These are phyloP conservation scores for Chiloscyllium punctatum DNA, from an alignment of 2,797 vertebrate genomes.

Conservation along the genomic window DNA sequence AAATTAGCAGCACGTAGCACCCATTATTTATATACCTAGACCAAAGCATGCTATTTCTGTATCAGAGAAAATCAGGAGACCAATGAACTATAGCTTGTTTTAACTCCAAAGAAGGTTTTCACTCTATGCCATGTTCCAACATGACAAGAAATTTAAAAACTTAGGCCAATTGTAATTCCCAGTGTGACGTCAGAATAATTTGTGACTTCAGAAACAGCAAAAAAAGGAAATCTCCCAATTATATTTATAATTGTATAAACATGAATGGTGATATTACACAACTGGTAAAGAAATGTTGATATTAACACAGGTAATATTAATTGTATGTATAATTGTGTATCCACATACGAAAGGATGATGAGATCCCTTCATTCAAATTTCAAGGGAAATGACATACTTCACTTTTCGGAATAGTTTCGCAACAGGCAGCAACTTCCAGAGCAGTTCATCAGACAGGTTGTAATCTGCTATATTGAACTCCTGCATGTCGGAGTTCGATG, in stretches of 20 bases:
- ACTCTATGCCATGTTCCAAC: too few species aligned
- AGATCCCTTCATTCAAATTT: background rate
- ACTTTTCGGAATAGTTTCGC: constrained; percentile 19
- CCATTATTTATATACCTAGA: too few species aligned
- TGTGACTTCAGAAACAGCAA: background rate
- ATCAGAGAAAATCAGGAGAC: too few species aligned
- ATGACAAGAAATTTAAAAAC: background rate
- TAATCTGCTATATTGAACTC: background rate
- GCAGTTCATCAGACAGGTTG: background rate
- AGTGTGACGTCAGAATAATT: background rate
- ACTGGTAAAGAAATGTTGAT: too few species aligned
- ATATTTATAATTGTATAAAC: background rate
- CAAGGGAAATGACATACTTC: background rate
- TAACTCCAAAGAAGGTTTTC: background rate
- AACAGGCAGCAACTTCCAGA: background rate
- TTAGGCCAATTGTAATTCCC: background rate
- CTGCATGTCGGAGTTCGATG: background rate
- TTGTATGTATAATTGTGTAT: background rate
- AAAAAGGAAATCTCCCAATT: too few species aligned
- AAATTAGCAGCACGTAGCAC: background rate
- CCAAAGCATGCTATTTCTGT: too few species aligned
- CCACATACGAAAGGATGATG: background rate
- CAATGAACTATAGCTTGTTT: too few species aligned
- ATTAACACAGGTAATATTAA: too few species aligned
- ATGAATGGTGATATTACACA: background rate